Evolutionary conservation across 2,113 vertebrate species (phyloP).

Genomic region (Daphoenositta chrysoptera): DNA sequence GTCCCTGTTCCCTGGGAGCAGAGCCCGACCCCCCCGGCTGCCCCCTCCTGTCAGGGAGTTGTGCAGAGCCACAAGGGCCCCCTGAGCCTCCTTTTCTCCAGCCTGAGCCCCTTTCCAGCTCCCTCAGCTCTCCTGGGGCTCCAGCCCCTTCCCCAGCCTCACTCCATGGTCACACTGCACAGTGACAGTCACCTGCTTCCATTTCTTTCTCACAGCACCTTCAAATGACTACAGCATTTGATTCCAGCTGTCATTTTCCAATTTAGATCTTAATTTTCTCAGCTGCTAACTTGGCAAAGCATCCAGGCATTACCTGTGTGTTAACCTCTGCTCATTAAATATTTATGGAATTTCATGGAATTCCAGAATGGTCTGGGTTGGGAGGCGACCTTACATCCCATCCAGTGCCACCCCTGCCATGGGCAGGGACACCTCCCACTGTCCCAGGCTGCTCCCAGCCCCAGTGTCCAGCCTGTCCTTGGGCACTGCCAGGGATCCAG

Average conservation of each 20-base stretch:
- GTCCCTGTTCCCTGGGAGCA: neutral
- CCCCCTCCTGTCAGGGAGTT: neutral
- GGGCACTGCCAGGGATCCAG: neutral
- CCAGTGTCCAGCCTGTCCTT: neutral
- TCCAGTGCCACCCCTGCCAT: rapidly evolving
- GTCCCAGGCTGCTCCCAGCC: neutral
- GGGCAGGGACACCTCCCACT: neutral
- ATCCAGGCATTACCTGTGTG: neutral
- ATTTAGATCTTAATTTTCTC: neutral
- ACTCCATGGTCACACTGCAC: neutral
- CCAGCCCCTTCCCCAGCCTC: no score
- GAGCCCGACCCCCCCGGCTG: neutral
- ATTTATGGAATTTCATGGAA: neutral
- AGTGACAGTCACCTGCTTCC: neutral
- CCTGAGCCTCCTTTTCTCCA: neutral
- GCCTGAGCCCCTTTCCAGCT: neutral
- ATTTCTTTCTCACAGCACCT: rapidly evolving
- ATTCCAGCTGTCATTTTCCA: no score
- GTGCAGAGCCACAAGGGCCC: neutral
- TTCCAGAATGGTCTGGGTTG: neutral
- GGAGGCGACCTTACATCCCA: rapidly evolving
- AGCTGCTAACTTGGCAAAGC: neutral
- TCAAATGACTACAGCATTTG: neutral
- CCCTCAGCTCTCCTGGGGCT: neutral
- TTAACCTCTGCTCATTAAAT: neutral